Percentiles rank a stretch among this genome's conserved stretches.
These are phyloP conservation scores for Falco cherrug DNA, from an alignment of 2,797 vertebrate genomes.

Conservation along the genomic window DNA sequence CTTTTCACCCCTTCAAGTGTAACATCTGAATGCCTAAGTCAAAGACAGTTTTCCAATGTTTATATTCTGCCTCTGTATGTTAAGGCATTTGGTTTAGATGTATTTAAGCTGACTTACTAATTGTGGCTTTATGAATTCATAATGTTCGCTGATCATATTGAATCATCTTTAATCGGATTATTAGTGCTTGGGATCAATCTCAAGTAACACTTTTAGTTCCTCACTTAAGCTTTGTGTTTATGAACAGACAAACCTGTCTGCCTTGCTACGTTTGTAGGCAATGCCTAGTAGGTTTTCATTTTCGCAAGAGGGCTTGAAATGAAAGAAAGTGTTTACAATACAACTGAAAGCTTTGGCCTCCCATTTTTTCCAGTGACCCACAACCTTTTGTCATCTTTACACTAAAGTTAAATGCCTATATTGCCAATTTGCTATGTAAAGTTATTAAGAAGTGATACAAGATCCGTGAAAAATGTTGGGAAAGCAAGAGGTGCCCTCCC, in stretches of 20 bases:
- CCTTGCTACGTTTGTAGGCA: not conserved
- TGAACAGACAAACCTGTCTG: not conserved
- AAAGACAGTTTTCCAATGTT: not conserved
- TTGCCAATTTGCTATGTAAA: not conserved
- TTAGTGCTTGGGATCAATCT: not conserved
- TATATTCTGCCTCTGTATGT: not conserved
- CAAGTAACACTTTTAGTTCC: not conserved
- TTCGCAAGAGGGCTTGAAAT: not conserved
- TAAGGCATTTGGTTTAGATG: not conserved
- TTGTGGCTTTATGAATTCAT: not conserved
- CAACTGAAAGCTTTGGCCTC: not conserved
- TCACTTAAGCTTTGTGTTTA: not conserved
- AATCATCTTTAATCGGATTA: not conserved
- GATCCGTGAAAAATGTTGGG: not conserved
- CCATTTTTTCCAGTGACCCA: not conserved
- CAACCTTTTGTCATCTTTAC: not conserved
- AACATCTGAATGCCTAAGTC: not conserved
- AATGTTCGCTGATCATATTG: not conserved
- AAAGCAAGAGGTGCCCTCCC: not conserved
- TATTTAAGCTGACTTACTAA: not conserved
- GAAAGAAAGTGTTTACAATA: not conserved
- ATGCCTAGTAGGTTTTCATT: not conserved
- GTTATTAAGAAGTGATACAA: not conserved
- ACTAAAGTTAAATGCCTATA: not conserved
- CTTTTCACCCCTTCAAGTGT: not conserved